Evolutionary conservation across 2,888 invertebrate genomes (phyloP).

Genomic region (Dasypolia templi): DNA sequence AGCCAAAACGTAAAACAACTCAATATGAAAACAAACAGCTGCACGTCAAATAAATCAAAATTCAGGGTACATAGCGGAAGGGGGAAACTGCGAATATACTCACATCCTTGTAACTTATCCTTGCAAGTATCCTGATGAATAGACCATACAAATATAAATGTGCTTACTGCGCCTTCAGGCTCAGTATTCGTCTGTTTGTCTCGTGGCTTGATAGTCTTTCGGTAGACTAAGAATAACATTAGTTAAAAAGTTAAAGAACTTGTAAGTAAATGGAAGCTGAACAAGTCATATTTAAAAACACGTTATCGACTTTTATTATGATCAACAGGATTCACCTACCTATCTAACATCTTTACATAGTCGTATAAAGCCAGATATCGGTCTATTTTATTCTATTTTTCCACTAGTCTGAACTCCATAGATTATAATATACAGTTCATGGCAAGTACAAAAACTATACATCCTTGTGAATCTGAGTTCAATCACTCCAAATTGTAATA

Average conservation of each 20-base stretch:
- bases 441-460: slow-evolving; percentile 48
- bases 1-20: slow-evolving; percentile 2
- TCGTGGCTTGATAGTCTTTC: slow-evolving; percentile 15
- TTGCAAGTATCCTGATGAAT: slow-evolving; percentile 71
- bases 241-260: slow-evolving; percentile 20
- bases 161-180: slow-evolving; percentile 49
- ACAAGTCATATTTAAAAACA: slow-evolving; percentile 35
- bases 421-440: slow-evolving; percentile 48
- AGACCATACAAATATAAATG: slow-evolving; percentile 69
- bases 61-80: slow-evolving; percentile 84
- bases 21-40: slow-evolving; percentile 19
- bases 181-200: slow-evolving; percentile 39
- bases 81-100: slow-evolving; percentile 76
- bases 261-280: slow-evolving; percentile 36
- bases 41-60: slow-evolving; percentile 74
- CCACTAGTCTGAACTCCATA: slow-evolving; percentile 35
- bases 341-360: background rate
- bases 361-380: background rate
- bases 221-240: slow-evolving; percentile 10
- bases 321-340: slow-evolving; percentile 18
- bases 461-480: slow-evolving; percentile 54
- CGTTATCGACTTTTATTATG: slow-evolving; percentile 19
- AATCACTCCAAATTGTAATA: slow-evolving; percentile 48
- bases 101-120: slow-evolving; percentile 54
- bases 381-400: slow-evolving; percentile 22